Percentiles rank a stretch among this genome's conserved stretches.
These are phyloP conservation scores for Dendrolimus punctatus DNA, from an alignment of 1,140 invertebrate genomes.

Conservation along the genomic window DNA sequence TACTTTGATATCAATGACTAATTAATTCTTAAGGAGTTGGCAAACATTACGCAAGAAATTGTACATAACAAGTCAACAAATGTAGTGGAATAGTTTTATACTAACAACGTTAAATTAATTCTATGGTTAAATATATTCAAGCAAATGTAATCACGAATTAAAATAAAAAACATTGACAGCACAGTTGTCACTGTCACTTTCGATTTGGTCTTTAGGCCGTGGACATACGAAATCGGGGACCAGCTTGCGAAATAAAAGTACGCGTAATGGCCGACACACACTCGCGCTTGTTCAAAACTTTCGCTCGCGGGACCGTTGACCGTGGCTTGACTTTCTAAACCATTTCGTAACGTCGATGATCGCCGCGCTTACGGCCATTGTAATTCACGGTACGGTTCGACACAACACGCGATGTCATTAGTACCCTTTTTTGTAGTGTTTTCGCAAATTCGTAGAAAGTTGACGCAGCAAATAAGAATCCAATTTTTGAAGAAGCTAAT, in stretches of 20 bases:
- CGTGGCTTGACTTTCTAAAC: conserved; percentile 66
- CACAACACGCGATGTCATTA: conserved; percentile 61
- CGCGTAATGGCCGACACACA: conserved; percentile 38
- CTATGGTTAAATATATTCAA: too few relatives aligned
- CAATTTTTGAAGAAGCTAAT: too few relatives aligned
- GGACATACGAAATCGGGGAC: conserved; percentile 1
- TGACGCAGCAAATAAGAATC: conserved; percentile 1
- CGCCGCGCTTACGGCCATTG: conserved; percentile 47
- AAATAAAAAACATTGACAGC: conserved; percentile 1
- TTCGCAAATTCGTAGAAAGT: conserved; percentile 60
- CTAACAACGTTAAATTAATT: too few relatives aligned
- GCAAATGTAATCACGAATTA: neutral
- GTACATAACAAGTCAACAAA: too few relatives aligned
- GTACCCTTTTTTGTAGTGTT: conserved; percentile 41
- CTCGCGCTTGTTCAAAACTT: conserved; percentile 40
- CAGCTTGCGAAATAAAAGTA: conserved; percentile 39
- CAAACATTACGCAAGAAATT: neutral
- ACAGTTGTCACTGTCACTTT: conserved; percentile 32
- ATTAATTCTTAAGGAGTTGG: conserved; percentile 6
- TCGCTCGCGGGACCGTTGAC: conserved; percentile 60
- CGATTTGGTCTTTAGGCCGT: conserved; percentile 21
- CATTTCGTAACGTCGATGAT: conserved; percentile 61
- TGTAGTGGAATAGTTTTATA: too few relatives aligned
- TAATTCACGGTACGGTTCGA: conserved; percentile 59
- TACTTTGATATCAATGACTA: conserved; percentile 5